phyloP scores from a whole-genome alignment of 2,797 vertebrate genomes.

The Dipus sagitta region DNA sequence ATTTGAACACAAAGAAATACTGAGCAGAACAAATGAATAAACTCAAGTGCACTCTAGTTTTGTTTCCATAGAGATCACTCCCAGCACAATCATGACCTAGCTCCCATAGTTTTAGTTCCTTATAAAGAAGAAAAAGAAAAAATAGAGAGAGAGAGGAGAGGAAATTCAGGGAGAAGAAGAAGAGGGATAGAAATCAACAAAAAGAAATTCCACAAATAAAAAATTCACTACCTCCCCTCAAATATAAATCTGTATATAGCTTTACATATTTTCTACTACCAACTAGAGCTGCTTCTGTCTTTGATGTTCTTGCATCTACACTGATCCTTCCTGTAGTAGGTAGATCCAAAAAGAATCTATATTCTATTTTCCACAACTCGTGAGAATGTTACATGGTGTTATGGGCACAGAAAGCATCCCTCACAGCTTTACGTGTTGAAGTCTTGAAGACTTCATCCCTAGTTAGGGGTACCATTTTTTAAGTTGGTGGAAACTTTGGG shows the following conservation, averaged over 20 bases:
- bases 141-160: no score
- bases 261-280: not conserved
- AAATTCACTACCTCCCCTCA: no score
- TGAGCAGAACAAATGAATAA: not conserved
- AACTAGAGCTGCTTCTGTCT: not conserved
- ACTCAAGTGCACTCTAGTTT: not conserved
- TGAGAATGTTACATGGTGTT: not conserved
- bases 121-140: no score
- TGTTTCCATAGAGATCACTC: not conserved
- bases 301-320: not conserved
- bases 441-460: not conserved
- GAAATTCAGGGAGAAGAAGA: no score
- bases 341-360: not conserved
- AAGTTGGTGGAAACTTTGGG: not conserved
- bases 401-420: not conserved
- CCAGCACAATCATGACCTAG: not conserved
- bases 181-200: no score
- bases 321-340: not conserved
- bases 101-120: not conserved
- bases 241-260: not conserved
- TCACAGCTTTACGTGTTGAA: no score
- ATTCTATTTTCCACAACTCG: not conserved
- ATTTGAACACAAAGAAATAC: slow-evolving; percentile 27
- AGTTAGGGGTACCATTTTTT: not conserved
- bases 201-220: no score